Evolutionary conservation across 2,797 vertebrate species (phyloP), one percentile per base, ranked within the genome.

Genomic region (Uromys caudimaculatus): DNA sequence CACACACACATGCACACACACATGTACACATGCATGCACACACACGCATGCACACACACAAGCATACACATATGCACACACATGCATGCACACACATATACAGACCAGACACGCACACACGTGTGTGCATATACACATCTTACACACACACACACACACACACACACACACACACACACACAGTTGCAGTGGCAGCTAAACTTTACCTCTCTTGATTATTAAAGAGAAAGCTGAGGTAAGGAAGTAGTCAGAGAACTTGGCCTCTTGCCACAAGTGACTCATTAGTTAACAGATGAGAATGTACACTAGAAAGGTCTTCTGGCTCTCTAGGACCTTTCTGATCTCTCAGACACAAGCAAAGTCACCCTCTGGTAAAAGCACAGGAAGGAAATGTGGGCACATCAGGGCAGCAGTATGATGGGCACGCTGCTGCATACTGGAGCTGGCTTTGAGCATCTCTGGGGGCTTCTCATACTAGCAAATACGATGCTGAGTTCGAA

Each of bases 361-460:
- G 41, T 14, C 21, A 16, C 89, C 67, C 21, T 3, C 54, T 89
- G 12, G 6, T 9, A 58, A 64, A 16, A 19, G 24, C 3, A 3
- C 32, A 13, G 62, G 60, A 79, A 47, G 87, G 44, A 47, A 24
- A 50, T 41, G 69, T 7, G 32, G 38, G 1, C 23, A 1, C 2
- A 3, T 6, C 82, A 75, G 38, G 35, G 19, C 24, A 58, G 83
- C 13, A 19, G 11, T 50, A 19, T 1, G 56, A 17, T 4, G 1
- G 35, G 64, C 1, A 1, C 8, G 27, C 24, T 27, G 12, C 13
- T 21, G 11, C 4, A 6, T 19, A 44, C 24, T 47, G 0, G 29
- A 5, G 8, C 41, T 85, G 23, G 6, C 35, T 79, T n/a, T 0
- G 3, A 14, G 3, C 1, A 6, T 58, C 83, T n/a, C 44, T 24